Evolutionary conservation across 1,140 invertebrate species (phyloP), one percentile per base, ranked within the genome.

Genomic region (Drosophila teissieri): DNA sequence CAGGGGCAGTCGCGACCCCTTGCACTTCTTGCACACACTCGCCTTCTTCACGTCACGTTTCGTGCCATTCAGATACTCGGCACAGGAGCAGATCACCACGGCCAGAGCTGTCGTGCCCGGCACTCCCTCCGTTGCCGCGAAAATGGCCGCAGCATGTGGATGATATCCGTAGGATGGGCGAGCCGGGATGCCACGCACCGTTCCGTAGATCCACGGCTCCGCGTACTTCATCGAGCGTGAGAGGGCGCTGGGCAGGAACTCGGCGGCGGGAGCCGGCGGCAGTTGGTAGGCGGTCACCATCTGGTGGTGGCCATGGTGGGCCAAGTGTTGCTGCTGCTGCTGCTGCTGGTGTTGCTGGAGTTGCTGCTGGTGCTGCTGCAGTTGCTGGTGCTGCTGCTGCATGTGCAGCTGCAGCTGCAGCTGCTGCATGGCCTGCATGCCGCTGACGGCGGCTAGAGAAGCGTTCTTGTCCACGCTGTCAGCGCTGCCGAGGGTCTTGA

Each of bases 201-300:
- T 96, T 61, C 96, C 95, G 78, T 97, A 97, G 2, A 97, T 93
- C 96, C 96, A 97, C 34, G 95, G 95, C 73, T 97, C 96, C 1
- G 95, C 95, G 92, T 96, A 96, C 73, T 96, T 95, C 96, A 97
- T 97, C 85, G 96, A 96, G 91, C 96, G 95, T 42, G 95, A 95
- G 63, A 96, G 91, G 5, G 94, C 93, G 69, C 93, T 94, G 14
- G 94, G 93, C 73, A 85, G 48, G 62, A 85, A 92, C 36, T 92
- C 91, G 49, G 89, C 86, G 51, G 62, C 78, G 27, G 64, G 61
- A 5, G 70, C 67, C 11, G 84, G 73, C 12, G 83, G 85, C 61
- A 90, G 36, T 45, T 88, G 83, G 54, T 89, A 89, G 6, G 65
- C 75, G 19, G 62, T 39, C 45, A 74, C 36, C 76, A 83, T 61